Conservation (phyloP, 2,797 vertebrate species). For the Tolypeutes matacus region DNA sequence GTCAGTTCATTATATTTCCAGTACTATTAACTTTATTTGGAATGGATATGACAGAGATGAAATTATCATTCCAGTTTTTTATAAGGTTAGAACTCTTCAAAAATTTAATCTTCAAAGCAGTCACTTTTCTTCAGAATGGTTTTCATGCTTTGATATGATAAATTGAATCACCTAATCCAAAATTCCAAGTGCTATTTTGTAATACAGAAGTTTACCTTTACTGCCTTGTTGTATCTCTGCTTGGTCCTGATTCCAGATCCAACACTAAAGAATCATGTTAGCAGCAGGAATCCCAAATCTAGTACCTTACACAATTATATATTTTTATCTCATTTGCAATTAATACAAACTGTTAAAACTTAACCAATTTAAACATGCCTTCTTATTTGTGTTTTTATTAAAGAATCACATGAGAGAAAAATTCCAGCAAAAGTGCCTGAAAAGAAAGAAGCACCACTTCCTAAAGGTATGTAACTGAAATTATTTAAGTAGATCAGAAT, state of each 20-base stretch:
- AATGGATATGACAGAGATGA: neutral
- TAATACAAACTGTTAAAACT: neutral
- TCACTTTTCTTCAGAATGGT: neutral
- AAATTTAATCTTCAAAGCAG: neutral
- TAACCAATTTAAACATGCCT: slow-evolving; percentile 5
- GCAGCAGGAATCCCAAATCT: neutral
- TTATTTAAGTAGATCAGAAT: neutral
- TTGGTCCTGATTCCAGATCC: neutral
- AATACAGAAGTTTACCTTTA: neutral
- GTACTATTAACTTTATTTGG: neutral
- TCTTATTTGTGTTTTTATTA: slow-evolving; percentile 70
- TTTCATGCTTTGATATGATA: neutral
- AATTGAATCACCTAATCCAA: neutral
- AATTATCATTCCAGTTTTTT: neutral
- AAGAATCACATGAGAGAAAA: slow-evolving; percentile 84
- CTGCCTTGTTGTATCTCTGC: neutral
- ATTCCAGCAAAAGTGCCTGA: slow-evolving; percentile 83
- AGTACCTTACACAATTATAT: neutral
- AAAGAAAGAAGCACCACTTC: slow-evolving; percentile 87
- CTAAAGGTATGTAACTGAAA: slow-evolving; percentile 85
- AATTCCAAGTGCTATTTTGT: neutral
- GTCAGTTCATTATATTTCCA: neutral
- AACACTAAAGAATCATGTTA: neutral
- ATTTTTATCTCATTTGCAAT: neutral
- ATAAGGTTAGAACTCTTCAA: neutral